Evolutionary conservation across 2,797 vertebrate genomes (phyloP), one percentile per base, ranked within the genome.

Genomic region (Aratinga solstitialis): DNA sequence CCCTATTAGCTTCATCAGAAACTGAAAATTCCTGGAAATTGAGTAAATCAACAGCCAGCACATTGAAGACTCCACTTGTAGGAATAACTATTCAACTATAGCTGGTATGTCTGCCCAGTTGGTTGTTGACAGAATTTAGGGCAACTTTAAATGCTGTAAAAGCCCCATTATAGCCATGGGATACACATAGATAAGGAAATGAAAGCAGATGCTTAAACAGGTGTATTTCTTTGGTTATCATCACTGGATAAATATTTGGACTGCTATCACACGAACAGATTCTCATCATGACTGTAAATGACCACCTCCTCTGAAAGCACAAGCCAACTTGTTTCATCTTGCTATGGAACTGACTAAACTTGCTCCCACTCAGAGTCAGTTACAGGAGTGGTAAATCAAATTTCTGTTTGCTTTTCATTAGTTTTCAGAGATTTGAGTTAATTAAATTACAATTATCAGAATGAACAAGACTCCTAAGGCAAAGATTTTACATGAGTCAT

Each of bases 311-410:
- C 76, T 67, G 87, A 27, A 50, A 91, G 73, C 69, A 68, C 58
- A 73, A 11, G 43, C 18, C 90, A 94, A 38, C 88, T 34, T 94
- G 92, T 95, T 95, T 54, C n/a, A 63, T 93, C 95, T 84, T 90
- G 95, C 83, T 76, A 2, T 13, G 36, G 36, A 78, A 93, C 62
- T 77, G 73, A 84, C 40, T 90, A 58, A 86, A 51, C 20, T 7
- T 47, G 36, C 47, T 90, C 63, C 65, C 87, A 1, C 71, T 68
- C 69, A 45, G 20, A 94, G 79, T 62, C 93, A 86, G 93, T 92
- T 96, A 95, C 58, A 89, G 85, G 93, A 95, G 94, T 86, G 94
- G 80, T 81, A 93, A 94, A 95, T 95, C 88, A 95, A 95, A 88
- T 62, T 88, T 87, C 85, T 96, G 88, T 95, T 96, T 88, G 90